A percentile compares a stretch with the other conserved stretches of the same genome.
phyloP scores from a whole-genome alignment of 2,797 vertebrate genomes.

The Poecilia velifera region DNA sequence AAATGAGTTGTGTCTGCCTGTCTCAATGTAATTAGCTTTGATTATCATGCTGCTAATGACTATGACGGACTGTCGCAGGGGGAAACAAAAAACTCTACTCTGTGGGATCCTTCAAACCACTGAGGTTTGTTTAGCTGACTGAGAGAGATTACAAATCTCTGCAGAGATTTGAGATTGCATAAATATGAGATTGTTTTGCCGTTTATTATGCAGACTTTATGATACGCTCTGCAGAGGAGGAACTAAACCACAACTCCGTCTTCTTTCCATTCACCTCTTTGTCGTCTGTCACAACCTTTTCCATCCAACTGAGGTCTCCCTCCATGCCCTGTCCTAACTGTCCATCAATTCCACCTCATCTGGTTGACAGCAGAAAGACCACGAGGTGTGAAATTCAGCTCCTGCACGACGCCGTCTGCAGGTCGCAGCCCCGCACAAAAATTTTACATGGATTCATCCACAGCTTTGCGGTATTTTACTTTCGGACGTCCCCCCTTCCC shows the following conservation, averaged over 20 bases:
- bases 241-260: slow-evolving; percentile 10
- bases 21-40: slow-evolving; percentile 74
- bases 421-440: slow-evolving; percentile 17
- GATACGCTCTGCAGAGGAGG: slow-evolving; percentile 1
- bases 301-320: slow-evolving; percentile 53
- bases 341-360: slow-evolving; percentile 66
- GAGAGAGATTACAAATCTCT: slow-evolving; percentile 18
- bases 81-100: neutral
- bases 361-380: slow-evolving; percentile 57
- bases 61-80: slow-evolving; percentile 44
- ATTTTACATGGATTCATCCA: slow-evolving; percentile 36
- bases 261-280: slow-evolving; percentile 13
- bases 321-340: slow-evolving; percentile 47
- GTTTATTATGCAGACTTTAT: neutral
- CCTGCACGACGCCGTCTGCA: slow-evolving; percentile 24
- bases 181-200: slow-evolving; percentile 26
- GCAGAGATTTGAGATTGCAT: slow-evolving; percentile 31
- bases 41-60: slow-evolving; percentile 75
- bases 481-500: neutral
- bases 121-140: slow-evolving; percentile 50
- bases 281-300: slow-evolving; percentile 48
- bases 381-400: slow-evolving; percentile 70
- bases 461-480: slow-evolving; percentile 34
- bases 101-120: slow-evolving; percentile 33
- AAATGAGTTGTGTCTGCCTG: slow-evolving; percentile 69